A percentile compares a stretch with the other conserved stretches of the same genome.
Conservation (phyloP, 2,797 vertebrate species). For the Lagothrix lagotricha region DNA sequence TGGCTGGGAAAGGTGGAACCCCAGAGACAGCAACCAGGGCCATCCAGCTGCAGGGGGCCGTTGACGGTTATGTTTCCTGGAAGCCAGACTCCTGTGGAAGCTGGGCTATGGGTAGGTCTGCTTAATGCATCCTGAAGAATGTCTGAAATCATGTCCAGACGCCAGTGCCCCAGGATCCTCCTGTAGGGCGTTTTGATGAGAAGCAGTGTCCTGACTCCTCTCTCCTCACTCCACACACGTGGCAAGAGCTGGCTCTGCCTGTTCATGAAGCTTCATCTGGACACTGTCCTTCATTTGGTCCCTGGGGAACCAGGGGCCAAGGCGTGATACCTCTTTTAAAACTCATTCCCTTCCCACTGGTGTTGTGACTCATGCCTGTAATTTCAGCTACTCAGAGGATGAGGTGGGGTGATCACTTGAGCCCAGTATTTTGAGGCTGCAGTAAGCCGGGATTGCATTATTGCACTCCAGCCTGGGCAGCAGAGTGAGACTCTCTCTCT, state of each 20-base stretch:
- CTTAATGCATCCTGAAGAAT: not conserved
- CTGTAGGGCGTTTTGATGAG: no score
- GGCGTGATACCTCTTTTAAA: not conserved
- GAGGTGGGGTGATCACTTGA: not conserved
- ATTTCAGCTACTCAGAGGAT: not conserved
- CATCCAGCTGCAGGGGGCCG: not conserved
- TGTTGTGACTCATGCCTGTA: not conserved
- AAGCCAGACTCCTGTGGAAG: no score
- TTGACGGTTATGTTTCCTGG: not conserved
- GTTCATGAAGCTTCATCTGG: no score
- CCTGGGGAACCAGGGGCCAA: no score
- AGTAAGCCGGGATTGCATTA: no score
- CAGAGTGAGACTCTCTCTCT: not conserved
- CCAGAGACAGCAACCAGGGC: not conserved
- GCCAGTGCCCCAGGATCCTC: not conserved
- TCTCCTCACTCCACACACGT: fast-evolving
- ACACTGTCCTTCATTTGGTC: not conserved
- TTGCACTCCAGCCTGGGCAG: not conserved
- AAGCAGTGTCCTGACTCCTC: not conserved
- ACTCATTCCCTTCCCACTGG: not conserved
- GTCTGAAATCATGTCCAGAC: not conserved
- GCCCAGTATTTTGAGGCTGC: not conserved
- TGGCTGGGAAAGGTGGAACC: not conserved
- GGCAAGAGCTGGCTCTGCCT: not conserved
- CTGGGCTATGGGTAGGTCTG: not conserved